Evolutionary conservation across 2,113 vertebrate species (phyloP).

Genomic region (Prionailurus bengalensis): DNA sequence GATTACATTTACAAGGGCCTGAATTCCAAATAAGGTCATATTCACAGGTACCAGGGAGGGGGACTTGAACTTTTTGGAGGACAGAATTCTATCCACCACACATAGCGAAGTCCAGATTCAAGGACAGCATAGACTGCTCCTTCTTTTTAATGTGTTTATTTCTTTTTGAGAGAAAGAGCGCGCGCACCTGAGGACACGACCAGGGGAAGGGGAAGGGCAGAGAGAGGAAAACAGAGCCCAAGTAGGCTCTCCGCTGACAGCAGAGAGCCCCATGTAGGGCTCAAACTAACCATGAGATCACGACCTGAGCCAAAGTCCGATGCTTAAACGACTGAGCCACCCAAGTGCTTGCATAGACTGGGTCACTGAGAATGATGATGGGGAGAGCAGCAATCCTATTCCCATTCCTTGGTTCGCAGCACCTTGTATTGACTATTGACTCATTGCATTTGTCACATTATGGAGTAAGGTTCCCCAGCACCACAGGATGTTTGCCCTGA

Average conservation of each 20-base stretch:
- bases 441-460: neutral
- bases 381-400: neutral
- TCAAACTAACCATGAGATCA: no score
- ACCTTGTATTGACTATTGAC: neutral
- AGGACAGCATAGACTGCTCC: neutral
- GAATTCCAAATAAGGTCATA: neutral
- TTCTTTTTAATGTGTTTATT: no score
- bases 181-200: no score
- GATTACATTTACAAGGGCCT: neutral
- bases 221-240: no score
- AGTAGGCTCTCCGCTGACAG: no score
- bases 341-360: no score
- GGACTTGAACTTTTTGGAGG: neutral
- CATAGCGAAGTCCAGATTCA: neutral
- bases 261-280: no score
- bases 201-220: no score
- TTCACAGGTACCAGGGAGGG: neutral
- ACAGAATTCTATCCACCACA: neutral
- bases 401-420: neutral
- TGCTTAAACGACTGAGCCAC: no score
- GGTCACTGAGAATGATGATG: neutral
- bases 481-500: neutral
- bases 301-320: no score
- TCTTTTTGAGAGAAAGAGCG: no score
- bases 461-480: neutral